These are phyloP conservation scores for Nasua narica DNA, from an alignment of 2,797 vertebrate genomes.

Conservation along the genomic window DNA sequence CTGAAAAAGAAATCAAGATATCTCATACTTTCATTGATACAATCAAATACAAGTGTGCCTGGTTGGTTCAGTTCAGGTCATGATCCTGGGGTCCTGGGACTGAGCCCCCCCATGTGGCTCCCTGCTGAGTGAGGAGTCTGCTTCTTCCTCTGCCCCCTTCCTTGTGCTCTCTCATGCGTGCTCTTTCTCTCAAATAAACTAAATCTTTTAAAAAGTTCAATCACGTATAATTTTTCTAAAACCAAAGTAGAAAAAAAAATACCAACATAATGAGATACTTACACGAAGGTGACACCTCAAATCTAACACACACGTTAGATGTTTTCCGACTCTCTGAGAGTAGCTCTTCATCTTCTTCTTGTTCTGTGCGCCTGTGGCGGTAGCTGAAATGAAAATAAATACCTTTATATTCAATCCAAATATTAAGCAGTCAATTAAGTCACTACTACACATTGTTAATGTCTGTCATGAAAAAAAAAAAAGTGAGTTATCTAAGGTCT, in stretches of 20 bases:
- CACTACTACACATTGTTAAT: neutral
- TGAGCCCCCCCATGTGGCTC: neutral
- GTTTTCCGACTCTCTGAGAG: slow-evolving; percentile 90
- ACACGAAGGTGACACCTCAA: slow-evolving; percentile 93
- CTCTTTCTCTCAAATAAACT: too few species aligned
- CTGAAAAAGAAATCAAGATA: slow-evolving; percentile 79
- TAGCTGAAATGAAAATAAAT: slow-evolving; percentile 81
- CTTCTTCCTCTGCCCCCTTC: neutral
- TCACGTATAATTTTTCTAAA: neutral
- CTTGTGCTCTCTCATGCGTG: neutral
- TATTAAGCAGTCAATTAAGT: neutral
- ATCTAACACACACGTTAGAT: slow-evolving; percentile 88
- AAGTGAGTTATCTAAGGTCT: neutral
- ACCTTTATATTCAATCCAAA: neutral
- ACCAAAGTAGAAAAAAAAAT: slow-evolving; percentile 19
- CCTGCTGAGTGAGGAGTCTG: neutral
- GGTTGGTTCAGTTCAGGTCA: neutral
- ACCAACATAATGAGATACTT: slow-evolving; percentile 60
- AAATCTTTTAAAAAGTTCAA: neutral
- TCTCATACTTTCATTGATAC: neutral
- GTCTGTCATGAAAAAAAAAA: neutral
- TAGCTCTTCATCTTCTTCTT: slow-evolving; percentile 92
- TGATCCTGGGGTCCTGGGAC: neutral
- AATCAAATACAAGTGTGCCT: neutral
- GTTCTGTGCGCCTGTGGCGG: slow-evolving; percentile 90